Percentiles rank a stretch among this genome's conserved stretches.
phyloP scores from a whole-genome alignment of 2,888 invertebrate species.

The Drosophila monieri region DNA sequence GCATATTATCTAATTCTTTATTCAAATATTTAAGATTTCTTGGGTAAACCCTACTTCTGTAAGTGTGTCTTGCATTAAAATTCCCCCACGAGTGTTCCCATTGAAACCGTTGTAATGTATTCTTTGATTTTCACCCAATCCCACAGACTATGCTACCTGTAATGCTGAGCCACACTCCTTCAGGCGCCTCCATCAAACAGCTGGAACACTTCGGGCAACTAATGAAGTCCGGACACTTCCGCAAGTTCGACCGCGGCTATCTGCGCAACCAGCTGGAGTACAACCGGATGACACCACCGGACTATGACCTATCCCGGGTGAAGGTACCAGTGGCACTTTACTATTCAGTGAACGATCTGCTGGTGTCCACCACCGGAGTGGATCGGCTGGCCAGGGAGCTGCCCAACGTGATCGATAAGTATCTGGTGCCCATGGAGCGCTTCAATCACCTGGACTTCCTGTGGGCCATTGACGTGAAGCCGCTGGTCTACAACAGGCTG shows the following conservation, averaged over 20 bases:
- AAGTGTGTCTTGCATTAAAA: not conserved
- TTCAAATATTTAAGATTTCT: not conserved
- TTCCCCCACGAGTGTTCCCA: not conserved
- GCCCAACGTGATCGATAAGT: constrained; percentile 85
- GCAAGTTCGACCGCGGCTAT: constrained; percentile 84
- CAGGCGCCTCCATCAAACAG: constrained; percentile 84
- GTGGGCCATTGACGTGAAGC: constrained; percentile 85
- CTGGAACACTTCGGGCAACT: constrained; percentile 84
- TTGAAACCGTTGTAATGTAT: not conserved
- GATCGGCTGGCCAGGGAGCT: constrained; percentile 85
- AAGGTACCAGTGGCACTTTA: constrained; percentile 86
- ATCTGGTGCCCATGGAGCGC: constrained; percentile 85
- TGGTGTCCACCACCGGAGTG: constrained; percentile 87
- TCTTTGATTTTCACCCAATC: not conserved
- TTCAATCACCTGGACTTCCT: constrained; percentile 87
- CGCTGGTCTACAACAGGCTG: constrained; percentile 84
- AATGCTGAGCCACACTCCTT: constrained; percentile 84
- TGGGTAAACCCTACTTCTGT: not conserved
- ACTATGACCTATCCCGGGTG: constrained; percentile 85
- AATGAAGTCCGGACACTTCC: constrained; percentile 83
- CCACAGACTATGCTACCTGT: constrained; percentile 84
- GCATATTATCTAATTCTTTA: not conserved
- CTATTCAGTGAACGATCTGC: constrained; percentile 87
- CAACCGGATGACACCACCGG: constrained; percentile 85
- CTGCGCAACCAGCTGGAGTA: constrained; percentile 85